Conservation (phyloP, 2,797 vertebrate genomes). For the Pygocentrus nattereri region DNA sequence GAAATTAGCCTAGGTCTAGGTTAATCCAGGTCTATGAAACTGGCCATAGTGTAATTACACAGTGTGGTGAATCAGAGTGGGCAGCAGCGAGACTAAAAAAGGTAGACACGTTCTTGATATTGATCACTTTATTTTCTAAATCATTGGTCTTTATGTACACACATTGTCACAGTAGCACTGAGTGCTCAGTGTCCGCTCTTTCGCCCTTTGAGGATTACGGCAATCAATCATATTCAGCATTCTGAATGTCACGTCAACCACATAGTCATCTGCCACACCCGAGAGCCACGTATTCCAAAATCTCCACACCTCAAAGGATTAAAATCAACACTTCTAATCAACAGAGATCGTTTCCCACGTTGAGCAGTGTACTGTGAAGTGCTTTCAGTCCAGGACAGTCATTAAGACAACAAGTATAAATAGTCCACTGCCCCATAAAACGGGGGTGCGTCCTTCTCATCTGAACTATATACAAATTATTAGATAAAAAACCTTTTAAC, state of each 20-base stretch:
- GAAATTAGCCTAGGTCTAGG: too few relatives aligned
- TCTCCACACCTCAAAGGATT: background rate
- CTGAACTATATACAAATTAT: slow-evolving; percentile 59
- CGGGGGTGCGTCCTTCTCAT: slow-evolving; percentile 73
- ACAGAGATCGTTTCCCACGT: background rate
- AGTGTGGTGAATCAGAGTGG: background rate
- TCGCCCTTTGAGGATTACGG: background rate
- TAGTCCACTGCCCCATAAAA: slow-evolving; percentile 79
- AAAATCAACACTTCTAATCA: background rate
- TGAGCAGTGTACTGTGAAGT: background rate
- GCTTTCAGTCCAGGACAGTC: background rate
- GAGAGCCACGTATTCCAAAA: background rate
- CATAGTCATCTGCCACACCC: background rate
- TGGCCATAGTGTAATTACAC: background rate
- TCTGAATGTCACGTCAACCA: background rate
- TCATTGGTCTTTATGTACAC: slow-evolving; percentile 2
- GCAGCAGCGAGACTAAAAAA: background rate
- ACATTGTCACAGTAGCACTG: slow-evolving; percentile 20
- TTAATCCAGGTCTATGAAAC: background rate
- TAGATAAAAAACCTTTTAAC: slow-evolving; percentile 48
- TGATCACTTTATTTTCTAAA: slow-evolving; percentile 30
- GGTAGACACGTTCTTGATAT: background rate
- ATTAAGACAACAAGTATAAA: slow-evolving; percentile 75
- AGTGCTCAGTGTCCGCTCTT: background rate
- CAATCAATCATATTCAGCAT: rapidly evolving